A percentile compares a stretch with the other conserved stretches of the same genome.
Evolutionary conservation across 2,113 vertebrate species (phyloP).

Genomic region (Pseudonaja textilis): DNA sequence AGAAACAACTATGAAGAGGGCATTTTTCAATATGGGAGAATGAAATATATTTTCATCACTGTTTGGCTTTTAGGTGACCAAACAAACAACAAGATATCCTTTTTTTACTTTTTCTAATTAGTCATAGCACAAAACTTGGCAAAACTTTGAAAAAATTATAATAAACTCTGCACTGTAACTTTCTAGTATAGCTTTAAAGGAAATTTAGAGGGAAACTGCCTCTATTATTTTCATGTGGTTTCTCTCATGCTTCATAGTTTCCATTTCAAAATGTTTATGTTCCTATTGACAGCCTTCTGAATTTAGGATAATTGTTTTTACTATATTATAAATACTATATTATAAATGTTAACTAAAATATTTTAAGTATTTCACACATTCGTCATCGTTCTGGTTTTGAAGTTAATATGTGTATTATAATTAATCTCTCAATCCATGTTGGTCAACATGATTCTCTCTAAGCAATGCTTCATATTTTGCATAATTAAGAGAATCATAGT

Average conservation of each 20-base stretch:
- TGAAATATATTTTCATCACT: background rate
- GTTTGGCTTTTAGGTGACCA: background rate
- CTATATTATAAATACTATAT: background rate
- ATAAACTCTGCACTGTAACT: background rate
- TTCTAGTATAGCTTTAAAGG: background rate
- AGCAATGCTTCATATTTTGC: background rate
- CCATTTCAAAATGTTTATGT: background rate
- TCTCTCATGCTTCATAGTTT: background rate
- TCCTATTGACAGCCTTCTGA: background rate
- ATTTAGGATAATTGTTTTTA: conserved; percentile 19
- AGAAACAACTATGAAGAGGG: background rate
- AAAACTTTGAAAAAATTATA: background rate
- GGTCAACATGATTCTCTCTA: background rate
- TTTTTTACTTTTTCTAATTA: background rate
- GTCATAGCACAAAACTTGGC: background rate
- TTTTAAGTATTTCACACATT: conserved; percentile 21
- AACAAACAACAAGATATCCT: background rate
- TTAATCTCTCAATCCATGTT: conserved; percentile 1
- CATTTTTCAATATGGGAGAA: background rate
- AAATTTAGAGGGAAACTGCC: background rate
- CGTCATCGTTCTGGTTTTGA: conserved; percentile 50
- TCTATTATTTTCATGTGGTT: background rate
- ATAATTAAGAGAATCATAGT: background rate
- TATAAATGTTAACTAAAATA: conserved; percentile 2
- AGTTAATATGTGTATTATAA: conserved; percentile 54